Conservation (phyloP, 2,113 vertebrate genomes). For the Nycticebus coucang region DNA sequence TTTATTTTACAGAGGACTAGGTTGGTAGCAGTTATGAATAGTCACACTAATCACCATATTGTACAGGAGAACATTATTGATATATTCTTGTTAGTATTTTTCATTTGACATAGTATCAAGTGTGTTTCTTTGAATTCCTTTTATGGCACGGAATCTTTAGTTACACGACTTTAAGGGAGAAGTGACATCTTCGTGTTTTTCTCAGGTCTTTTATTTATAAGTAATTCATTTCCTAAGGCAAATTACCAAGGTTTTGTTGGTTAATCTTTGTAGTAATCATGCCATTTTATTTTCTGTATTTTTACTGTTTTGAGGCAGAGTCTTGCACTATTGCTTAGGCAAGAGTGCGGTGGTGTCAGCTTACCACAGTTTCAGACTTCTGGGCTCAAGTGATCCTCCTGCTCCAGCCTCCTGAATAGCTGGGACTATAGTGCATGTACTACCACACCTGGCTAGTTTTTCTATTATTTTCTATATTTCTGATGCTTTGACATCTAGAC, state of each 20-base stretch:
- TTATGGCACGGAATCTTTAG: background rate
- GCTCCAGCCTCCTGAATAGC: no score
- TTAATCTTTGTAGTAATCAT: background rate
- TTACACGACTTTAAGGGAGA: background rate
- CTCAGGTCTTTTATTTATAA: conserved; percentile 29
- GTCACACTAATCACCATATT: background rate
- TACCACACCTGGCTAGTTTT: background rate
- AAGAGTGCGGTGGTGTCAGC: no score
- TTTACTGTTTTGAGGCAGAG: background rate
- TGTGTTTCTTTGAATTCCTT: conserved; percentile 12
- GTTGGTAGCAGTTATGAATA: background rate
- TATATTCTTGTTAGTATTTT: background rate
- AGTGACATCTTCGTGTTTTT: background rate
- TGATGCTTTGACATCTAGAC: background rate
- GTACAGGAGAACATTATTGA: background rate
- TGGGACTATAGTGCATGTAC: no score
- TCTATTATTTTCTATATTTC: background rate
- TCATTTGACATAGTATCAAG: background rate
- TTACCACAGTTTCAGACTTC: no score
- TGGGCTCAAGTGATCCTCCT: no score
- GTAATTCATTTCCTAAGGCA: conserved; percentile 3
- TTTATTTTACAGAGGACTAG: background rate
- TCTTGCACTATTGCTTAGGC: no score
- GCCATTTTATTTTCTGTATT: conserved; percentile 2
- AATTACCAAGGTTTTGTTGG: background rate